These are phyloP conservation scores for Andrena bicolor DNA, from an alignment of 2,888 invertebrate genomes.

Conservation along the genomic window DNA sequence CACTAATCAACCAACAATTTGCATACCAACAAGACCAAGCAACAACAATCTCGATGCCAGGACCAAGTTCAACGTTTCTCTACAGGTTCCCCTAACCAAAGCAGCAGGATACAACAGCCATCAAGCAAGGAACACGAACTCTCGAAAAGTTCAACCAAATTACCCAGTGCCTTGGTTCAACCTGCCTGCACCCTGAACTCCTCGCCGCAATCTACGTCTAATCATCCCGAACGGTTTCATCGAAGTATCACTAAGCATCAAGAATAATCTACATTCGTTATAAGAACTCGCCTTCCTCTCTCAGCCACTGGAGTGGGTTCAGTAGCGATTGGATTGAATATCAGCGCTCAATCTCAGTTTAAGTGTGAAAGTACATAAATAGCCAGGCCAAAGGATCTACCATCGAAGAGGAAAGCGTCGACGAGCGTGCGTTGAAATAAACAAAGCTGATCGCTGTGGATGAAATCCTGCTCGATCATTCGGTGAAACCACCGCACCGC, in stretches of 20 bases:
- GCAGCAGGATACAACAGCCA: neutral
- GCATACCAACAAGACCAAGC: no score
- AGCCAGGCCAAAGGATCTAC: neutral
- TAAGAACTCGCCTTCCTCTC: no score
- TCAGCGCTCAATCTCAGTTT: no score
- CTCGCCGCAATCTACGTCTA: neutral
- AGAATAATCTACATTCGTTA: neutral
- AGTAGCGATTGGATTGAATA: no score
- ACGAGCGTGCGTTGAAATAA: neutral
- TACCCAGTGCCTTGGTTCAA: conserved; percentile 24
- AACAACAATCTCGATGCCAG: conserved; percentile 17
- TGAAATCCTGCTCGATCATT: conserved; percentile 11
- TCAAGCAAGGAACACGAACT: neutral
- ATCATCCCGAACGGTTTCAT: no score
- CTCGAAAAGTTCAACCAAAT: neutral
- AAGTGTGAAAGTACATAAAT: no score
- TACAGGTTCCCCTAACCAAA: neutral
- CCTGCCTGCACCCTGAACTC: neutral
- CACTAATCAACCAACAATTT: neutral
- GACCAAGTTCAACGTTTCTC: neutral
- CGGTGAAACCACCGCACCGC: conserved; percentile 3
- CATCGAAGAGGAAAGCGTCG: neutral
- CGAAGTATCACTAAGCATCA: neutral
- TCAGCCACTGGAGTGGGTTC: no score
- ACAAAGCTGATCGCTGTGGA: neutral